A percentile compares a stretch with the other conserved stretches of the same genome.
Evolutionary conservation across 2,797 vertebrate species (phyloP).

Genomic region (Sebastes wilsoni): DNA sequence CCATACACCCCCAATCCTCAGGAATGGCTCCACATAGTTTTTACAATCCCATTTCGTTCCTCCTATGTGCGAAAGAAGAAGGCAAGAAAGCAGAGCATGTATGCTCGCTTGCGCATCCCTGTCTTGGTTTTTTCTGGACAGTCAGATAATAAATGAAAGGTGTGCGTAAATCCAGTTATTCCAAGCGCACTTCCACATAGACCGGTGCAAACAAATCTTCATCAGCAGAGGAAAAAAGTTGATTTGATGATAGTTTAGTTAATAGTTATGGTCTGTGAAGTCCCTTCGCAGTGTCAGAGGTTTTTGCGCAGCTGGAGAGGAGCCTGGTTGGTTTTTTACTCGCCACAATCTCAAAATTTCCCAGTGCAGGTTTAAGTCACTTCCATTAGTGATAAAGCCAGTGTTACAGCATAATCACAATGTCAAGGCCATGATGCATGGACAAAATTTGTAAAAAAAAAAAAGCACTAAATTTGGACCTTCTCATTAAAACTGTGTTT

Average conservation of each 20-base stretch:
- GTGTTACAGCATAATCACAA: slow-evolving; percentile 5
- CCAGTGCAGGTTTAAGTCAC: slow-evolving; percentile 20
- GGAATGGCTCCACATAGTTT: slow-evolving; percentile 70
- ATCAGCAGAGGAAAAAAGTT: slow-evolving; percentile 48
- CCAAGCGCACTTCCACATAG: neutral
- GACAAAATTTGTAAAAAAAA: neutral
- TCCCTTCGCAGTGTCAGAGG: slow-evolving; percentile 13
- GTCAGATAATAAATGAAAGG: neutral
- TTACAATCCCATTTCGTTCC: slow-evolving; percentile 23
- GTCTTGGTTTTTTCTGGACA: neutral
- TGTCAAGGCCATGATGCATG: slow-evolving; percentile 37
- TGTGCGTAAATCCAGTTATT: neutral
- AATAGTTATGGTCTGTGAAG: neutral
- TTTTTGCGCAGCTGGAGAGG: slow-evolving; percentile 6
- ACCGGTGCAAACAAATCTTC: neutral
- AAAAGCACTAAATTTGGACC: neutral
- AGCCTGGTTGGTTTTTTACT: neutral
- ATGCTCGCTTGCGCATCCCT: slow-evolving; percentile 19
- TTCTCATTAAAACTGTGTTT: neutral
- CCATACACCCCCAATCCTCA: slow-evolving; percentile 60
- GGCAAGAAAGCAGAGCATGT: neutral
- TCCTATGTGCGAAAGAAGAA: neutral
- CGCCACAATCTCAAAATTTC: neutral
- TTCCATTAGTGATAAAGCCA: slow-evolving; percentile 20
- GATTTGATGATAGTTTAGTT: slow-evolving; percentile 14